Conservation (phyloP, 2,888 invertebrate genomes). For the Cheilosia grossa region DNA sequence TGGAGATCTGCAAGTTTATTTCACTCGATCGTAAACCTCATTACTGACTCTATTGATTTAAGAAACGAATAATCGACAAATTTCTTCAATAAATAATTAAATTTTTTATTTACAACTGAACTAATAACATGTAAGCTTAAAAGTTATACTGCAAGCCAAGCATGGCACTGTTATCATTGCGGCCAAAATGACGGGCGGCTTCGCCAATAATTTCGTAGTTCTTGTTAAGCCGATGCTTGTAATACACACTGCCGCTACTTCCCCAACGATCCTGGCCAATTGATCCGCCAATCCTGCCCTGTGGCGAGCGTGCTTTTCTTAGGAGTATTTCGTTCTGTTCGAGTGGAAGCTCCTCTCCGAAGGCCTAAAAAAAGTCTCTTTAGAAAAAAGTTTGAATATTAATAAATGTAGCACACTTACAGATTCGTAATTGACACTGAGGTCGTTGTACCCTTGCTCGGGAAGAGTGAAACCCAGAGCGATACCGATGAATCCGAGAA, state of each 20-base stretch:
- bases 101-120: neutral
- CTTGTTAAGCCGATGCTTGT: slow-evolving; percentile 6
- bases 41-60: too few relatives aligned
- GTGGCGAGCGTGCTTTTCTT: slow-evolving; percentile 23
- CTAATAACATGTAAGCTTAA: neutral
- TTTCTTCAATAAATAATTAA: neutral
- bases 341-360: neutral
- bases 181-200: slow-evolving; percentile 2
- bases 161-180: slow-evolving; percentile 9
- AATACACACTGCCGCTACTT: neutral
- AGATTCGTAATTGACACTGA: neutral
- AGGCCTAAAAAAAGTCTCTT: neutral
- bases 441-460: neutral
- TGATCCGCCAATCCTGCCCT: neutral
- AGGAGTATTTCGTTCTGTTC: neutral
- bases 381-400: neutral
- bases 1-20: too few relatives aligned
- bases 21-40: too few relatives aligned
- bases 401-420: neutral
- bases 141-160: slow-evolving; percentile 14
- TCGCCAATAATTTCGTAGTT: slow-evolving; percentile 15
- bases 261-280: neutral
- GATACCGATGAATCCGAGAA: slow-evolving; percentile 19
- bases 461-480: slow-evolving; percentile 30
- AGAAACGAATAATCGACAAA: too few relatives aligned